Evolutionary conservation across 2,888 invertebrate genomes (phyloP), one percentile per base, ranked within the genome.

Genomic region (Ashinkailepas kermadecensis): DNA sequence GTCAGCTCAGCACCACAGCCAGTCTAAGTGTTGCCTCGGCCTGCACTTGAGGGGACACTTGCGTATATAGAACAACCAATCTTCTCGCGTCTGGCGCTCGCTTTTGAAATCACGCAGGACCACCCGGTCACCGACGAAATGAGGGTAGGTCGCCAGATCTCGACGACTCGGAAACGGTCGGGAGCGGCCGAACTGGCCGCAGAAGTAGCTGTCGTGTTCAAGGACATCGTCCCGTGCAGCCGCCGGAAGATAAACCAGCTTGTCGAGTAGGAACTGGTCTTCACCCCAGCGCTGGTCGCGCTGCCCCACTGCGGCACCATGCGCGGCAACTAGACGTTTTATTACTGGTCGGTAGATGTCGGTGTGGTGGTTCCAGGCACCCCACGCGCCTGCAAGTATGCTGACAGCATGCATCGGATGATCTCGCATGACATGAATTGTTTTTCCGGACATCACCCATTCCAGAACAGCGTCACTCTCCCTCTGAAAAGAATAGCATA

Each of bases 141-240:
- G 74, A 7, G 74, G 74, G 74, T 15, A 74, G 23, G 74, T 74
- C 54, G 54, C 15, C 1, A 39, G 54, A 0, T 54, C 15, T 4
- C 74, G 10, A 3, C 74, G 74, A 54, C 74, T 74, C 8, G 74
- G 74, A 13, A 74, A 74, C 39, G 74, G 74, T 3, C 74, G 74
- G 39, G 21, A 74, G 9, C 23, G 54, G 4, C 74, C 74, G 74
- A 74, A 74, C 54, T 1, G 15, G 18, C 74, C 54, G 25, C 74
- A 74, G 74, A 74, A 74, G 74, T 74, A 74, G 74, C 74, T 74
- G 54, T 74, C 74, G 74, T 74, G 74, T 18, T 74, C 74, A 1
- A 74, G 25, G 2, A 74, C 74, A 18, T 74, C 54, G 2, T 15
- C 54, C 0, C 18, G 54, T 1, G 25, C 39, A 6, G 18, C 39